phyloP scores from a whole-genome alignment of 2,888 invertebrate species.

The Heteromurus nitidus region DNA sequence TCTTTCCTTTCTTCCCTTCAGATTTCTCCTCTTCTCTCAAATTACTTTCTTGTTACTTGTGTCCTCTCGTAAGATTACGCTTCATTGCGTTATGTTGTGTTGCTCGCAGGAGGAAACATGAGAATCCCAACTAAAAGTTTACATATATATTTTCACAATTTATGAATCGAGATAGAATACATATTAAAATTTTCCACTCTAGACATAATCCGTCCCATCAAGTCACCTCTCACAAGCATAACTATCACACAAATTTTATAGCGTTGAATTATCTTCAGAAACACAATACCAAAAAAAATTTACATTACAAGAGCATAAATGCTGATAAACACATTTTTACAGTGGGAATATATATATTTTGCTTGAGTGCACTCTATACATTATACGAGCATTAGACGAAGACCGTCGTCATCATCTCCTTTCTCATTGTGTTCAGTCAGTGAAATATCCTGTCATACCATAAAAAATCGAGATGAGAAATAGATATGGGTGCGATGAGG shows the following conservation, averaged over 20 bases:
- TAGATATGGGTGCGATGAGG: conserved; percentile 50
- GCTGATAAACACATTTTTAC: too few relatives aligned
- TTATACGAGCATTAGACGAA: too few relatives aligned
- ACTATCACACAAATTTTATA: conserved; percentile 19
- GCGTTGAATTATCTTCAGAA: conserved; percentile 12
- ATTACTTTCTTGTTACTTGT: conserved; percentile 1
- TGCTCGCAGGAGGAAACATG: conserved; percentile 51
- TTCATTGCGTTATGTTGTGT: conserved; percentile 22
- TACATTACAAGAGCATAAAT: too few relatives aligned
- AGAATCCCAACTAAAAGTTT: conserved; percentile 66
- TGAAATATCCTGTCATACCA: conserved; percentile 42
- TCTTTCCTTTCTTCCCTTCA: conserved; percentile 2
- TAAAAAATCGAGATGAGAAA: conserved; percentile 53
- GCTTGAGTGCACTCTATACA: too few relatives aligned
- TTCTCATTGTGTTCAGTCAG: conserved; percentile 21
- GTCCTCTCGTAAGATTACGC: conserved; percentile 1
- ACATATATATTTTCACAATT: conserved; percentile 65
- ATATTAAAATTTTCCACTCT: conserved; percentile 8
- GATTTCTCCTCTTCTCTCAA: conserved; percentile 3
- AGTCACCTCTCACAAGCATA: conserved; percentile 18
- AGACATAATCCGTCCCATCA: conserved; percentile 1
- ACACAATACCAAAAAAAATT: conserved; percentile 21
- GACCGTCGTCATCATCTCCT: too few relatives aligned
- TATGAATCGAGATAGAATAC: conserved; percentile 46
- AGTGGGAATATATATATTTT: too few relatives aligned